phyloP scores from a whole-genome alignment of 2,888 invertebrate species.

The Zaprionus bogoriensis region DNA sequence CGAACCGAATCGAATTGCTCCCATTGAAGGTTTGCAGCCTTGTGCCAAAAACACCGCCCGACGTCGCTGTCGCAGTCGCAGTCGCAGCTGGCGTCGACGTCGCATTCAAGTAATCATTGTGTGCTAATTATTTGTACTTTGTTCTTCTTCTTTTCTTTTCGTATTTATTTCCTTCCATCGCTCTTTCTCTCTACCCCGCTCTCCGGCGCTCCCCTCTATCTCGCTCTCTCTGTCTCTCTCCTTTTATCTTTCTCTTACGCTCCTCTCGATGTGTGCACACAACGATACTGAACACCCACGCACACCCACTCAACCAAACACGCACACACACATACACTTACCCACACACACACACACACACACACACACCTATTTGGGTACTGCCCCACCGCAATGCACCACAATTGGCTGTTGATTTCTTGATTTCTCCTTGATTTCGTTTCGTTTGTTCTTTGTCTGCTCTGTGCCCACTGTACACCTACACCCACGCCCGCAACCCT shows the following conservation, averaged over 20 bases:
- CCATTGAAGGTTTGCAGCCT: neutral
- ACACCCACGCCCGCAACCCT: neutral
- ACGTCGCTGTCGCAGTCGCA: constrained; percentile 11
- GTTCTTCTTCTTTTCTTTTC: constrained; percentile 42
- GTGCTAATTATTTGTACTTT: constrained; percentile 62
- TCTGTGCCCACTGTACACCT: neutral
- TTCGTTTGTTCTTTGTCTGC: neutral
- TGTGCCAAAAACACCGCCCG: constrained; percentile 11
- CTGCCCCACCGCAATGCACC: constrained; percentile 42
- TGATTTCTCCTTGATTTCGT: constrained; percentile 30
- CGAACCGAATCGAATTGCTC: neutral
- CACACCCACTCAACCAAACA: constrained; percentile 18
- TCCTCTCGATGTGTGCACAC: constrained; percentile 11
- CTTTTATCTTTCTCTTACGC: constrained; percentile 2
- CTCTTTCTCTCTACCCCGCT: constrained; percentile 14
- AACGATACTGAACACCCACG: constrained; percentile 5
- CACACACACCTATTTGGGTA: constrained; percentile 18
- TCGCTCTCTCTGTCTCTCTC: constrained; percentile 7
- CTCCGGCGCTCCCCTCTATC: constrained; percentile 18
- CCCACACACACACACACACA: constrained; percentile 25
- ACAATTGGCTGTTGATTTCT: constrained; percentile 70
- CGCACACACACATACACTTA: constrained; percentile 5
- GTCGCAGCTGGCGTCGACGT: constrained; percentile 20
- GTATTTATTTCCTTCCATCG: constrained; percentile 25
- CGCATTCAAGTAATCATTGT: constrained; percentile 34